Conservation (phyloP, 2,888 invertebrate genomes). For the Phragmatobia fuliginosa region DNA sequence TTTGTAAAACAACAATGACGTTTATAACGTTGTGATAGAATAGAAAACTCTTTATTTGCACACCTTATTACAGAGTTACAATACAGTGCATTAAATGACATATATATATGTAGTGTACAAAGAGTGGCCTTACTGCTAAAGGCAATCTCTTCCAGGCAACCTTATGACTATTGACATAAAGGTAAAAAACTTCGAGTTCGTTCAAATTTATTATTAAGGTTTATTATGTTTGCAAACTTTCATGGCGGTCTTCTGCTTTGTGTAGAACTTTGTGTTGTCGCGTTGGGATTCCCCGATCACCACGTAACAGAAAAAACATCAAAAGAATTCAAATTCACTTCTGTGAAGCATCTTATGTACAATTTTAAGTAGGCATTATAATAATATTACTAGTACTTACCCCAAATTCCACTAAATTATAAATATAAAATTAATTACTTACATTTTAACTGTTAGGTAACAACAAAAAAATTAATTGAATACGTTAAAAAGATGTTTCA, state of each 20-base stretch:
- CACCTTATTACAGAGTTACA: too few relatives aligned
- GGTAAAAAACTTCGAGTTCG: too few relatives aligned
- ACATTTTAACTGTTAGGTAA: neutral
- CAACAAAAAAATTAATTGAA: neutral
- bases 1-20: too few relatives aligned
- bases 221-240: neutral
- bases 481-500: neutral
- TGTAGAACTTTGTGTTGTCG: neutral
- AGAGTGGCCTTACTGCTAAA: too few relatives aligned
- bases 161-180: too few relatives aligned
- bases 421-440: neutral
- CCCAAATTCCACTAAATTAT: neutral
- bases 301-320: neutral
- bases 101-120: too few relatives aligned
- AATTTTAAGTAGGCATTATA: neutral
- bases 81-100: too few relatives aligned
- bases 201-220: too few relatives aligned
- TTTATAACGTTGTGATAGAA: too few relatives aligned
- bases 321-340: neutral
- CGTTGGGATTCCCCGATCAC: neutral
- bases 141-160: too few relatives aligned
- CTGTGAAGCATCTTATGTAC: neutral
- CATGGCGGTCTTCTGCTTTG: neutral
- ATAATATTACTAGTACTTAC: neutral
- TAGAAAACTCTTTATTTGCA: too few relatives aligned